Conservation (phyloP, 2,113 vertebrate species). For the Connochaetes taurinus region DNA sequence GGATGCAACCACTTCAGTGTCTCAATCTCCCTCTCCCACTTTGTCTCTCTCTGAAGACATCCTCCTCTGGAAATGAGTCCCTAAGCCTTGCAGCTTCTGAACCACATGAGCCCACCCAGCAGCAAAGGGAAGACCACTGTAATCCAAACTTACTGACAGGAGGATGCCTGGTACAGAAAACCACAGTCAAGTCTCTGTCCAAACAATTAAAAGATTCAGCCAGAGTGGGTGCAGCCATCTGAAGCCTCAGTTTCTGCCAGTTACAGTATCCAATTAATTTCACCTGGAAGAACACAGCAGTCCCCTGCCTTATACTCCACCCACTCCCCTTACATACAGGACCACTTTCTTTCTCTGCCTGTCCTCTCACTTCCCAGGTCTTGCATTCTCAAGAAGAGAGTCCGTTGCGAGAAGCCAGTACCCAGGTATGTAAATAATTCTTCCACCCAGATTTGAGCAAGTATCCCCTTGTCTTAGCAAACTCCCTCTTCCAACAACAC, state of each 20-base stretch:
- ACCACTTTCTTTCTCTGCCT: background rate
- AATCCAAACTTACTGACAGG: background rate
- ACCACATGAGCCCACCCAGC: fast-evolving
- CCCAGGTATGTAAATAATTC: background rate
- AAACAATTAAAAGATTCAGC: conserved; percentile 33
- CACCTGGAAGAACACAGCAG: background rate
- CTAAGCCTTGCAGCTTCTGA: background rate
- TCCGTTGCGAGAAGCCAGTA: background rate
- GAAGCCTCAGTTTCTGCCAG: background rate
- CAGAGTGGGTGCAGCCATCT: background rate
- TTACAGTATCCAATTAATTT: background rate
- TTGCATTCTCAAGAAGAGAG: background rate
- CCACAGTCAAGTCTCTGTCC: background rate
- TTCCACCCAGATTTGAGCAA: background rate
- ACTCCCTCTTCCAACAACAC: background rate
- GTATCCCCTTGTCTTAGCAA: background rate
- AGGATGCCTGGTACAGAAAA: background rate
- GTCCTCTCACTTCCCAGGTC: background rate
- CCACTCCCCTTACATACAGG: background rate
- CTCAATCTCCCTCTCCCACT: background rate
- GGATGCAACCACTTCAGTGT: background rate
- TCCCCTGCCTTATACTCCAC: background rate
- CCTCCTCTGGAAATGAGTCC: background rate
- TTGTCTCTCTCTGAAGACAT: background rate
- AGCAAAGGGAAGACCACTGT: background rate